Base-by-base conservation (phyloP, 2,113 vertebrate genomes). In the Camelus dromedarius region DNA sequence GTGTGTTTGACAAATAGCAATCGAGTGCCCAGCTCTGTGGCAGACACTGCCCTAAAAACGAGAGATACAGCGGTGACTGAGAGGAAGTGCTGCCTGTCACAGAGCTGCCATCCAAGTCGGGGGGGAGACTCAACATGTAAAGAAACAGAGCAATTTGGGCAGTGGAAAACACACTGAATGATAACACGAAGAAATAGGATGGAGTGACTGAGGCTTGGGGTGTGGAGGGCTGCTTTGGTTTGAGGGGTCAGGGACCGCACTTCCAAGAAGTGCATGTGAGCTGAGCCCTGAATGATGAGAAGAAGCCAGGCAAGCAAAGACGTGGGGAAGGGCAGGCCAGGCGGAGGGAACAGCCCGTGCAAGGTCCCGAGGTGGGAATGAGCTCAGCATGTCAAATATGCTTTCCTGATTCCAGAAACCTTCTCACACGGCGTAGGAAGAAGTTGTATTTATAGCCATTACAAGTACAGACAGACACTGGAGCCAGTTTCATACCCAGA, bases 401-500 rank as follows among this genome's bases (percentile, higher is more conserved):
- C 30, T 60, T 67, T 38, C 52, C 67, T 24, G 50, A 75, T 50
- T 75, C 79, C 38, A 84, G 77, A 76, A 50, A 32, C 46, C 38
- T 42, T 58, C 62, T 15, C 58, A 18, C 58, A 20, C 0, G 5
- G 56, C 58, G 56, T 26, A 64, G n/a, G 50, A 70, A 56, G 52
- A 52, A 72, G 83, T 38, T 35, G 14, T n/a, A 56, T 30, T 85
- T 84, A 60, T 48, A 89, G 62, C 84, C 35, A 6, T 56, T 75
- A 11, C 7, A 20, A 72, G 19, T 10, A 32, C 69, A 83, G 80
- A 77, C 46, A 73, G 16, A 62, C 16, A 10, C 72, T 62, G 52
- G 70, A 54, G 48, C 64, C 84, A 87, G 46, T 85, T 88, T 92
- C 90, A 48, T 20, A 56, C 60, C 42, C 38, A 89, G 48, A 13